Evolutionary conservation across 2,113 vertebrate species (phyloP), one percentile per base, ranked within the genome.

Genomic region (Nibea albiflora): DNA sequence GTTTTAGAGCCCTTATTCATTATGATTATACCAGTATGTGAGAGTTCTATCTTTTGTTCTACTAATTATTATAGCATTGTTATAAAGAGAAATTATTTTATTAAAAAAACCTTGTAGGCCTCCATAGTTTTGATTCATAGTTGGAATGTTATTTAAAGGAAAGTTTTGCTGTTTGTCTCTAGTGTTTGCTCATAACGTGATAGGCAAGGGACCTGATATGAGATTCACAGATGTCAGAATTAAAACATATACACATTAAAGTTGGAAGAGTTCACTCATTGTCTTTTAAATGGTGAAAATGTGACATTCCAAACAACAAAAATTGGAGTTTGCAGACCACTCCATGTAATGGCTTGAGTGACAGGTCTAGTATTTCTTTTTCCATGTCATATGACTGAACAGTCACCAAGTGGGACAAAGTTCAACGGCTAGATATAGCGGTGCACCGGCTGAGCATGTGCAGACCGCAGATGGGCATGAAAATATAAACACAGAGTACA

Each of bases 371-470:
- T 84, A 85, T 93, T 89, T 89, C 88, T 93, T 94, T 95, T 95
- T 95, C 95, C 94, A 94, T 92, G 93, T 93, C 95, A 94, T 81
- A 85, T 94, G 93, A 95, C 92, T 90, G 72, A 85, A 76, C 64
- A 74, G 78, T 72, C 88, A 83, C 85, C 73, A 95, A 95, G 80
- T 96, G 87, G 95, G 94, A 84, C 92, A 95, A 95, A 95, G 95
- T 93, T 95, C 93, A 95, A 39, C n/a, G 47, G 80, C 91, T 94
- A 93, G 89, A 95, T 94, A 94, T 94, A 95, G 94, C 82, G 8
- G 67, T 78, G 76, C 39, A 76, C 83, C 35, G 46, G 79, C 85
- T 86, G 88, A 89, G 82, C 89, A 88, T 87, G 92, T 81, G 86
- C 78, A 56, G 47, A 17, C 85, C 73, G 57, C 80, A 86, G 86